phyloP scores from a whole-genome alignment of 1,140 invertebrate genomes.

The Drosophila equinoxialis region DNA sequence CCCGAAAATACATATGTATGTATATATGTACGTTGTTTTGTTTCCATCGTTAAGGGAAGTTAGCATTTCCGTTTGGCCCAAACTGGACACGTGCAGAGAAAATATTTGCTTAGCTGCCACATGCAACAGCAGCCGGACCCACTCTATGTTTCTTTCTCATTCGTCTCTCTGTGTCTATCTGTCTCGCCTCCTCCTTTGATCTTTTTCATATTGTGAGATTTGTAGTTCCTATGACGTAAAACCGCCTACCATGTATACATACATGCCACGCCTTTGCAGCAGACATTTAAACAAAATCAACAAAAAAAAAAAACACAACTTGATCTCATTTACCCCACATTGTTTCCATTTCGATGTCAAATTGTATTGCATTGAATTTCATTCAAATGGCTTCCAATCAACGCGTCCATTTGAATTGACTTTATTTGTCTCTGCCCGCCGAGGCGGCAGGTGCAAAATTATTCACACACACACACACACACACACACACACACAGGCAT shows the following conservation, averaged over 20 bases:
- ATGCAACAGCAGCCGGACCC: conserved; percentile 1
- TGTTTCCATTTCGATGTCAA: conserved; percentile 34
- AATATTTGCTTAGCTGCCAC: conserved; percentile 39
- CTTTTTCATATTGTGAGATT: conserved; percentile 19
- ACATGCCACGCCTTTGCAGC: conserved; percentile 6
- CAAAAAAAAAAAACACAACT: conserved; percentile 7
- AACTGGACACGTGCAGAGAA: conserved; percentile 44
- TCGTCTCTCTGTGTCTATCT: not conserved
- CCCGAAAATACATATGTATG: conserved; percentile 9
- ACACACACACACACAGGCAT: not conserved
- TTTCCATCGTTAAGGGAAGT: conserved; percentile 33
- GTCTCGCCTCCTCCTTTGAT: not conserved
- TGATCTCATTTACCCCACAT: conserved; percentile 53
- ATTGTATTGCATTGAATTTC: conserved; percentile 45
- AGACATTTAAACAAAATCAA: conserved; percentile 14
- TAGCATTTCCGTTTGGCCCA: conserved; percentile 42
- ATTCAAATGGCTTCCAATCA: conserved; percentile 52
- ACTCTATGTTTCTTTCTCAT: not conserved
- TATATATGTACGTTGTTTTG: not conserved
- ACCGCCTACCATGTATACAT: conserved; percentile 6
- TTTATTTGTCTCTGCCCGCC: conserved; percentile 15
- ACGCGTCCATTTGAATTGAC: conserved; percentile 20
- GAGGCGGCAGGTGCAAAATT: conserved; percentile 39
- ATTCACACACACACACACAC: not conserved
- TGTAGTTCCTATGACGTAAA: conserved; percentile 33